These are phyloP conservation scores for Callipepla squamata DNA, from an alignment of 2,113 vertebrate species.

Conservation along the genomic window DNA sequence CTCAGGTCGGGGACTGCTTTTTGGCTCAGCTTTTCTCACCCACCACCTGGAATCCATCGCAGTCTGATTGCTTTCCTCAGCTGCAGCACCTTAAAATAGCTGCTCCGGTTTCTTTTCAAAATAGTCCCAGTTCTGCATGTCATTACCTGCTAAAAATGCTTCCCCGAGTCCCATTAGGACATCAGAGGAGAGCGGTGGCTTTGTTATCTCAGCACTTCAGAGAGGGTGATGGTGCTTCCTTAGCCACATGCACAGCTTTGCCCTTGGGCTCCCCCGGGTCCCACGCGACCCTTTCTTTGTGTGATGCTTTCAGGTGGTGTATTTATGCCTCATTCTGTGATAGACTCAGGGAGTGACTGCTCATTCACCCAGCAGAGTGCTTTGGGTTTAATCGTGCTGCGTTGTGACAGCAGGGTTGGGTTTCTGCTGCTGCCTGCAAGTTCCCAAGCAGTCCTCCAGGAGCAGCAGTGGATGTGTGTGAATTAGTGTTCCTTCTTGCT, in stretches of 20 bases:
- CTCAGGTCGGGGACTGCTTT: not conserved
- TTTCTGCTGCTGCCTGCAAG: not conserved
- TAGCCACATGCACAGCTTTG: not conserved
- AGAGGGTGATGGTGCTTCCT: not conserved
- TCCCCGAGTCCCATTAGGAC: not conserved
- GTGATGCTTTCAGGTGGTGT: not conserved
- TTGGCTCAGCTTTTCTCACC: not conserved
- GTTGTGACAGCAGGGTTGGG: fast-evolving
- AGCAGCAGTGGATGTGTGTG: fast-evolving
- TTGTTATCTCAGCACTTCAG: not conserved
- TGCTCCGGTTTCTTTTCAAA: slow-evolving; percentile 16
- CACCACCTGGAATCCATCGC: not conserved
- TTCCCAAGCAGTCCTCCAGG: fast-evolving
- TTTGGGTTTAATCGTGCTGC: not conserved
- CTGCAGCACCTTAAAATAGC: slow-evolving; percentile 28
- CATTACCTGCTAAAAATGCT: slow-evolving; percentile 25
- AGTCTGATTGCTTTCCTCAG: not conserved
- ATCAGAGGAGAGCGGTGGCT: not conserved
- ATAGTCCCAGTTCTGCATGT: not conserved
- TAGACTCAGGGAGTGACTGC: fast-evolving
- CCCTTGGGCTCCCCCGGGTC: not conserved
- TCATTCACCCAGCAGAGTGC: fast-evolving
- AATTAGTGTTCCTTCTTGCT: not conserved
- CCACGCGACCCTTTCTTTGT: fast-evolving
- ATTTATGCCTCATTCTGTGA: not conserved